A percentile compares a stretch with the other conserved stretches of the same genome.
Conservation (phyloP, 2,888 invertebrate genomes). For the Tillus elongatus region DNA sequence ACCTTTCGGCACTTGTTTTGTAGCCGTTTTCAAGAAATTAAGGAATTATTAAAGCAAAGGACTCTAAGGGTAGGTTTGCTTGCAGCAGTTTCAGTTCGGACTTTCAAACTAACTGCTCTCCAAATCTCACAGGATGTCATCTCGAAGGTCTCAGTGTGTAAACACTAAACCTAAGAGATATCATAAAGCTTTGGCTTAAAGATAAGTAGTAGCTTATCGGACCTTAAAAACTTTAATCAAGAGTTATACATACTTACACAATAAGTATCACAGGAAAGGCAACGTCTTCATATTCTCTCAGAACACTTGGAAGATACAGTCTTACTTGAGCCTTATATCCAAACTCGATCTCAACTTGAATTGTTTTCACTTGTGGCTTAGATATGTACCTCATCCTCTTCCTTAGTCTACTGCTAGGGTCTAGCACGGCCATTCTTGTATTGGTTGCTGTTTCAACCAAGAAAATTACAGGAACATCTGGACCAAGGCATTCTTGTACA, state of each 20-base stretch:
- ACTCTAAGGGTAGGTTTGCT: no score
- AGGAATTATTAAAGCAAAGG: no score
- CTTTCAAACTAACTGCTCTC: no score
- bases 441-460: conserved; percentile 54
- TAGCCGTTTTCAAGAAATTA: no score
- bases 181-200: no score
- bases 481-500: conserved; percentile 72
- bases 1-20: no score
- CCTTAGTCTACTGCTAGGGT: conserved; percentile 58
- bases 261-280: conserved; percentile 73
- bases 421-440: conserved; percentile 53
- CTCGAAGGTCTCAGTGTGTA: no score
- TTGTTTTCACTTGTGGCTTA: conserved; percentile 63
- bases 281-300: conserved; percentile 74
- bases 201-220: no score
- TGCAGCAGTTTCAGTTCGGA: no score
- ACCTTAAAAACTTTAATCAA: no score
- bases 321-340: conserved; percentile 67
- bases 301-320: conserved; percentile 71
- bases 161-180: no score
- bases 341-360: conserved; percentile 54
- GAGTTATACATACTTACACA: conserved; percentile 80
- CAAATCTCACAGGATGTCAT: no score
- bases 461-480: conserved; percentile 59
- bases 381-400: conserved; percentile 58